Conservation (phyloP, 2,113 vertebrate species). For the Anhinga anhinga region DNA sequence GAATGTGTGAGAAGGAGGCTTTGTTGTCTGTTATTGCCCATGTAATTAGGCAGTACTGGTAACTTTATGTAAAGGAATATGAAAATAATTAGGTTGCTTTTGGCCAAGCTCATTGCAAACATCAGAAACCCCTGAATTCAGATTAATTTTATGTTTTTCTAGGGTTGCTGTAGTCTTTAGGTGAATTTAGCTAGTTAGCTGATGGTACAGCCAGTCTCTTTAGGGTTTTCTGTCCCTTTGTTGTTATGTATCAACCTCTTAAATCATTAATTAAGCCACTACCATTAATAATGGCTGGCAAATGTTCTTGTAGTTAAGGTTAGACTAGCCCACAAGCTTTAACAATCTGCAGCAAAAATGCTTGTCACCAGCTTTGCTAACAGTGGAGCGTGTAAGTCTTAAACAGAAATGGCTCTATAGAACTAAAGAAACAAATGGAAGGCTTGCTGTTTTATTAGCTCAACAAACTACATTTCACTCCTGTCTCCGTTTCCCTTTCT, state of each 20-base stretch:
- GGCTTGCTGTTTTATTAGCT: constrained; percentile 34
- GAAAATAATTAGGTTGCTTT: constrained; percentile 46
- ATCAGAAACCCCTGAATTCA: neutral
- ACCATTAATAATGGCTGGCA: neutral
- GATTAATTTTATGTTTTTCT: neutral
- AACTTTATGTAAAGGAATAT: constrained; percentile 46
- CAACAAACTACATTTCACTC: neutral
- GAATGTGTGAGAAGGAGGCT: constrained; percentile 2
- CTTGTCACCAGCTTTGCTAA: neutral
- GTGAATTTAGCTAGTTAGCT: neutral
- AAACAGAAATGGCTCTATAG: neutral
- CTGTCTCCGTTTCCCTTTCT: neutral
- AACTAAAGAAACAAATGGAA: constrained; percentile 22
- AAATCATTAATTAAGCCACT: neutral
- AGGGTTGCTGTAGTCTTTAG: neutral
- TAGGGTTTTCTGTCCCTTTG: neutral
- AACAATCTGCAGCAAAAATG: neutral
- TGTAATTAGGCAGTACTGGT: constrained; percentile 42
- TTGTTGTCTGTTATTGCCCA: constrained; percentile 49
- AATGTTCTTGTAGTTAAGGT: neutral
- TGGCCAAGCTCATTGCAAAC: neutral
- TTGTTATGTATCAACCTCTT: neutral
- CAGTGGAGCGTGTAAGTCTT: neutral
- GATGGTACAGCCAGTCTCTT: neutral
- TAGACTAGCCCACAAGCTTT: neutral